Base-by-base conservation (phyloP, 2,888 invertebrate species). In the Lampropteryx suffumata region DNA sequence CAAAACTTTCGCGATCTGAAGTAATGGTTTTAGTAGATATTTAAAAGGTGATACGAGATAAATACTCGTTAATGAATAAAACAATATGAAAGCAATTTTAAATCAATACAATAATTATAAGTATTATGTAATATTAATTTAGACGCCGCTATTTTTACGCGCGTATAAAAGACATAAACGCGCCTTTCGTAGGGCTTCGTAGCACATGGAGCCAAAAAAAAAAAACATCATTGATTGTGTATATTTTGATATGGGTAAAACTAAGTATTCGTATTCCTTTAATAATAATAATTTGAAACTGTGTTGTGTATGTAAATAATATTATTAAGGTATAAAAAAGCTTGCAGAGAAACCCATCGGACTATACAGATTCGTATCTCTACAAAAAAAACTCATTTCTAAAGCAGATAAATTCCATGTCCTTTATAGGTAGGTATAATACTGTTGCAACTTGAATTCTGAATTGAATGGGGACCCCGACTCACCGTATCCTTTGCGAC, bases 401-500 rank as follows among this genome's bases (percentile, higher is more conserved):
- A 41, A 33, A 27, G 46, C 39, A 53, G 28, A 44, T 48, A 48
- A 33, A 53, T 48, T 43, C 43, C 21, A 32, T 35, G 35, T 46
- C 49, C 43, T 53, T 48, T 50, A 55, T 54, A 41, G 24, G 32
- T 40, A 59, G 62, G 43, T 55, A 57, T 52, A 53, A 66, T 57
- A 56, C 50, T 35, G 69, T 72, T 69, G 69, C 71, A 66, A 67
- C 67, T 59, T 61, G 60, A 64, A 67, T 67, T 59, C 58, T 54
- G 56, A 57, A 67, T 69, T 69, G 63, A 66, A 74, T 61, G 60
- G 71, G 71, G 64, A 68, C 67, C 69, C 61, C 69, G 66, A 82
- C 86, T 86, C 69, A 87, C 87, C 86, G 72, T 71, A 69, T 74
- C 73, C 71, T 75, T 67, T 67, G 74, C 67, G 64, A 59, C 63